These are phyloP conservation scores for Taurulus bubalis DNA, from an alignment of 2,113 vertebrate species.

Conservation along the genomic window DNA sequence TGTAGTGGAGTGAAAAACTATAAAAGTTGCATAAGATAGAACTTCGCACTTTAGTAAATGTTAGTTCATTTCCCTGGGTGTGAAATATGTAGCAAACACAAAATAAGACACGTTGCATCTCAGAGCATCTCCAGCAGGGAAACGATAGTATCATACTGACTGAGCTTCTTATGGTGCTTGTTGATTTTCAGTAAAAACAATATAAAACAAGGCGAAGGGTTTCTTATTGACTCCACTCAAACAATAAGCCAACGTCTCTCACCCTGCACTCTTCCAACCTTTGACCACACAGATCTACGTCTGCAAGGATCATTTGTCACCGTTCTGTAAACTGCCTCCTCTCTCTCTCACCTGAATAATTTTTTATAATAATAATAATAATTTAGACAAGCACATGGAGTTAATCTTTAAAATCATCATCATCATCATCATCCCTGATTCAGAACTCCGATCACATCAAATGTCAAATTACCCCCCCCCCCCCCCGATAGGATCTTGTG, in stretches of 20 bases:
- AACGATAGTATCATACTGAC: neutral
- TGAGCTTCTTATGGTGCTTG: neutral
- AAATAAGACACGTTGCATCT: neutral
- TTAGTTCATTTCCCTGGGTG: neutral
- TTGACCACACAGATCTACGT: slow-evolving; percentile 28
- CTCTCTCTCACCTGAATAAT: slow-evolving; percentile 17
- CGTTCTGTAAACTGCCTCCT: slow-evolving; percentile 10
- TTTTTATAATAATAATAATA: too few species aligned
- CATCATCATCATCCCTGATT: neutral
- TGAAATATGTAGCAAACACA: neutral
- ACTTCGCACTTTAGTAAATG: neutral
- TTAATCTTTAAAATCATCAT: neutral
- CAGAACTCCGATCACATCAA: neutral
- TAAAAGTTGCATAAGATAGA: neutral
- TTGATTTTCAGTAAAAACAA: slow-evolving; percentile 19
- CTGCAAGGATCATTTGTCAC: slow-evolving; percentile 45
- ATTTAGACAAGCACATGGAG: neutral
- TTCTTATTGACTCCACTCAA: slow-evolving; percentile 1
- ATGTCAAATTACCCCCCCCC: too few species aligned
- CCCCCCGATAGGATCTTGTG: neutral
- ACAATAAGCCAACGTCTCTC: slow-evolving; percentile 28
- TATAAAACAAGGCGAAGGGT: neutral
- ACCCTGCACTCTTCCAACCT: slow-evolving; percentile 31
- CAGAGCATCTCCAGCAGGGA: neutral
- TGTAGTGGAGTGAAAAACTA: neutral